These are phyloP conservation scores for Campylomormyrus tamandua DNA, from an alignment of 2,113 vertebrate genomes.

Conservation along the genomic window DNA sequence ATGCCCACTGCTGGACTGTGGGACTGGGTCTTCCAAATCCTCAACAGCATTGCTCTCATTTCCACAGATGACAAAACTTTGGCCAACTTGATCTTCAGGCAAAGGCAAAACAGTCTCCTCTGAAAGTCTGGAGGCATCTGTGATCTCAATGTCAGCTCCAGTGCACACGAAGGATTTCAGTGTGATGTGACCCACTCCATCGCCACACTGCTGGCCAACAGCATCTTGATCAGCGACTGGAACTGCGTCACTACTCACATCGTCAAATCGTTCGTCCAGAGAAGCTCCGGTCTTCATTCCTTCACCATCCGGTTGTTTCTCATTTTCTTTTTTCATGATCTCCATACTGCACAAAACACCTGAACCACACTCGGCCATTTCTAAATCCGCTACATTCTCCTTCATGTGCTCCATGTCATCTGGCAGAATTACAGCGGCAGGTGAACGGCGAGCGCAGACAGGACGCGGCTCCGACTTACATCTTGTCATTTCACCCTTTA, in stretches of 20 bases:
- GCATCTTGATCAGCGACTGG: background rate
- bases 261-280: background rate
- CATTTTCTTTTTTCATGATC: background rate
- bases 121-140: background rate
- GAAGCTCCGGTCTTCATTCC: background rate
- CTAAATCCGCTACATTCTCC: background rate
- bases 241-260: background rate
- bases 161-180: constrained; percentile 23
- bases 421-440: background rate
- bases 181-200: constrained; percentile 15
- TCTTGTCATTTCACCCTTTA: background rate
- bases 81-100: background rate
- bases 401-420: background rate
- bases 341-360: background rate
- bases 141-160: constrained; percentile 24
- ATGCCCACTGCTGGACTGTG: background rate
- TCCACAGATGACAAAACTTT: no score
- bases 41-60: background rate
- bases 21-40: background rate
- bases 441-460: background rate
- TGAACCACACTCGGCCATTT: background rate
- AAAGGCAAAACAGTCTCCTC: constrained; percentile 12
- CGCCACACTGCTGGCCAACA: background rate
- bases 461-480: background rate
- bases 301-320: background rate